Percentiles rank a stretch among this genome's conserved stretches.
Evolutionary conservation across 1,140 invertebrate species (phyloP).

Genomic region (Helicorthomorpha holstii): DNA sequence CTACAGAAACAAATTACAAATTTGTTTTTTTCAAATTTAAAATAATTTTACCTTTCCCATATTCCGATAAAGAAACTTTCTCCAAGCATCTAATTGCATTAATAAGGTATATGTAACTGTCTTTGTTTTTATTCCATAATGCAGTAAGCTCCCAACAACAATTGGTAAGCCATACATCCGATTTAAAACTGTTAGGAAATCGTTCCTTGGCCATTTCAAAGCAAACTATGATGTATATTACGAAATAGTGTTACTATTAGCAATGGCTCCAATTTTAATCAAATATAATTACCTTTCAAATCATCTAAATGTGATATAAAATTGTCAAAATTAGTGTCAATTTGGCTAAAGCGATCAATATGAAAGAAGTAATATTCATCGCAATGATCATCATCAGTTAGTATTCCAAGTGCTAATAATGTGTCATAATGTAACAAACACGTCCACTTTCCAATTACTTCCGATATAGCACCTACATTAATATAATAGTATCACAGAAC

Average conservation of each 20-base stretch:
- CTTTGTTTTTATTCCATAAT: slow-evolving; percentile 30
- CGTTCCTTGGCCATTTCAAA: slow-evolving; percentile 8
- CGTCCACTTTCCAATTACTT: neutral
- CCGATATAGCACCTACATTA: neutral
- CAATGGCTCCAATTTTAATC: neutral
- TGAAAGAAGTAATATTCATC: no score
- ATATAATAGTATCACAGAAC: neutral
- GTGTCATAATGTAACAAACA: no score
- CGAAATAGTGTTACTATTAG: neutral
- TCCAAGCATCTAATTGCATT: slow-evolving; percentile 13
- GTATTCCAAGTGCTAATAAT: no score
- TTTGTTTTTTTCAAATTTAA: neutral
- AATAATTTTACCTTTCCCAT: slow-evolving; percentile 14
- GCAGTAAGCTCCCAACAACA: slow-evolving; percentile 32
- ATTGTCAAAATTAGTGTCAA: no score
- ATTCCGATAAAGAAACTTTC: slow-evolving; percentile 15
- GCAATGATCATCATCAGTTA: no score
- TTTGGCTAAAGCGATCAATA: no score
- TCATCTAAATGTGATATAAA: no score
- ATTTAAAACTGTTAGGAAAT: slow-evolving; percentile 30
- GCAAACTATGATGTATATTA: slow-evolving; percentile 8
- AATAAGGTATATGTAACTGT: slow-evolving; percentile 15
- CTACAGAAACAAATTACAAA: slow-evolving; percentile 19
- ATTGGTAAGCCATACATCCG: slow-evolving; percentile 30
- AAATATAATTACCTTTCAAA: neutral